Conservation (phyloP, 2,888 invertebrate species). For the Meganola albula region DNA sequence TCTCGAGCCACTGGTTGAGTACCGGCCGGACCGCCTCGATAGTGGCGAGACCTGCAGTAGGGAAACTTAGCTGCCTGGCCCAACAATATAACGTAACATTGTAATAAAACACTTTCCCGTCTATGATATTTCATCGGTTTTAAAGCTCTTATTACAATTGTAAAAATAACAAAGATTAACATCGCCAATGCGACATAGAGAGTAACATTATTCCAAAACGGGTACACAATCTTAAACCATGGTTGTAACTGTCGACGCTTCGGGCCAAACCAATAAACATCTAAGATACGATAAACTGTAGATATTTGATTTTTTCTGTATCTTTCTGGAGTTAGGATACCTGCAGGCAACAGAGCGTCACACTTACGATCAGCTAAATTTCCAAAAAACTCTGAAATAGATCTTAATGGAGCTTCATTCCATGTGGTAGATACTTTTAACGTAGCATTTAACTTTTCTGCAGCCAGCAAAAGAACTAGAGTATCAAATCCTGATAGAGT, state of each 20-base stretch:
- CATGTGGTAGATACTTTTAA: constrained; percentile 26
- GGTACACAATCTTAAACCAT: constrained; percentile 42
- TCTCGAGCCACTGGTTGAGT: too few relatives aligned
- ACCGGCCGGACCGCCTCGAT: too few relatives aligned
- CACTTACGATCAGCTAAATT: constrained; percentile 34
- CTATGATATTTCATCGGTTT: constrained; percentile 5
- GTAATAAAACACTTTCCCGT: neutral
- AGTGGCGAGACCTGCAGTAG: too few relatives aligned
- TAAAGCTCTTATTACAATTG: constrained; percentile 24
- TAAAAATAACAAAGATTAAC: constrained; percentile 24
- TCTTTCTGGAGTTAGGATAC: constrained; percentile 28
- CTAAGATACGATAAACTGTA: constrained; percentile 28
- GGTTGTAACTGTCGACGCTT: constrained; percentile 35
- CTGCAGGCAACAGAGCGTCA: constrained; percentile 41
- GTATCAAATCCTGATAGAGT: constrained; percentile 41
- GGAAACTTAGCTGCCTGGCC: constrained; percentile 44
- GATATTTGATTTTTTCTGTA: constrained; percentile 35
- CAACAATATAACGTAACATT: constrained; percentile 35
- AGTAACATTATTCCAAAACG: constrained; percentile 36
- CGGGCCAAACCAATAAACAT: constrained; percentile 45
- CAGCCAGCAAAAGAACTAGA: constrained; percentile 27
- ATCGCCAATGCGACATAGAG: constrained; percentile 30
- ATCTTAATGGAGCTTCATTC: constrained; percentile 26
- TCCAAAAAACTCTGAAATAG: constrained; percentile 29
- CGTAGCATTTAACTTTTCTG: constrained; percentile 38